These are phyloP conservation scores for Anguilla obscura DNA, from an alignment of 2,797 vertebrate genomes.

Conservation along the genomic window DNA sequence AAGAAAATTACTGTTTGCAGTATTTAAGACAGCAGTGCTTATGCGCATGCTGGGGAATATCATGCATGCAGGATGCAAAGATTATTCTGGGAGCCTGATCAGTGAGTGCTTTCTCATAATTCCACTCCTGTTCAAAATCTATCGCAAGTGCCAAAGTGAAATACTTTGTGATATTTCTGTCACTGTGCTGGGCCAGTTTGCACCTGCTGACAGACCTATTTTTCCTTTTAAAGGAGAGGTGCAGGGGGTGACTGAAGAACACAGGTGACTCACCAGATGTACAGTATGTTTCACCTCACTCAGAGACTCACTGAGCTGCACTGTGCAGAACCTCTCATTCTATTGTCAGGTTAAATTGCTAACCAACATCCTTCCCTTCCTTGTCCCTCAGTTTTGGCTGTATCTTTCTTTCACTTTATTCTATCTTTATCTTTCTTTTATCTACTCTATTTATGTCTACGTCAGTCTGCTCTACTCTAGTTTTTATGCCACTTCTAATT, in stretches of 20 bases:
- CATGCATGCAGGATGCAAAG: not conserved
- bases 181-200: not conserved
- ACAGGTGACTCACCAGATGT: not conserved
- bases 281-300: not conserved
- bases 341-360: not conserved
- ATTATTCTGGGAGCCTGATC: not conserved
- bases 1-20: not conserved
- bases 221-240: not conserved
- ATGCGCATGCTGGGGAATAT: not conserved
- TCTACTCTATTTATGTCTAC: not conserved
- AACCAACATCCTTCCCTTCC: not conserved
- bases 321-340: not conserved
- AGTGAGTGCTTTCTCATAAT: not conserved
- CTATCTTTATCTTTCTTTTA: not conserved
- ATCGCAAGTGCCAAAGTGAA: not conserved
- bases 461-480: not conserved
- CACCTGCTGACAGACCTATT: slow-evolving; percentile 4
- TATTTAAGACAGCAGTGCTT: not conserved
- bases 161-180: not conserved
- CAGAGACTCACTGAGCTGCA: slow-evolving; percentile 14
- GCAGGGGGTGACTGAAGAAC: not conserved
- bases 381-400: not conserved
- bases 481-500: not conserved
- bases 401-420: not conserved
- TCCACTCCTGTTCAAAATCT: not conserved